Base-by-base conservation (phyloP, 2,113 vertebrate species). In the Edolisoma coerulescens region DNA sequence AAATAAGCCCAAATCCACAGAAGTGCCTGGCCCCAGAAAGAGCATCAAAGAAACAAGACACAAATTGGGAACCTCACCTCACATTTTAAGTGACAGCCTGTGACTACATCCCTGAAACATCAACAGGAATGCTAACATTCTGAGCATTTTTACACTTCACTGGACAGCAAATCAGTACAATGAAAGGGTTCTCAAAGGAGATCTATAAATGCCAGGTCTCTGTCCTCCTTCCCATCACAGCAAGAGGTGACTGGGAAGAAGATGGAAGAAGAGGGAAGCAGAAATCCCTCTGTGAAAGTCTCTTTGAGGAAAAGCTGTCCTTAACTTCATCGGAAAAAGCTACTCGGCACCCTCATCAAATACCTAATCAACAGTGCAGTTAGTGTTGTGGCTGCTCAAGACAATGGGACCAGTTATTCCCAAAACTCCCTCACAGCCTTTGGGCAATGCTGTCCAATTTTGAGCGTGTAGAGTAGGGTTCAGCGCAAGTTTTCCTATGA, bases 191-290 rank as follows among this genome's bases (percentile, higher is more conserved):
- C 6, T 73, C 39, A 47, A 16, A 65, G 33, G 5, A 52, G 16
- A 53, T 13, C 14, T 39, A 35, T 7, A 75, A 67, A 61, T 57
- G 7, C 15, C 28, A 75, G 39, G 5, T 19, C 7, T 53, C 24
- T 5, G 24, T 4, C 1, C 7, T 32, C 33, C 22, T 54, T 7
- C 2, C 5, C 2, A 0, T 20, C n/a, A 30, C 1, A 3, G 14
- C 14, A 32, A 44, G 27, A 21, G 4, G 4, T 80, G 15, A 35
- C 14, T 70, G 24, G n/a, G n/a, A n/a, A n/a, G n/a, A n/a, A n/a
- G n/a, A n/a, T n/a, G n/a, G n/a, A 74, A 19, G 12, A 79, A 49
- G 10, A 53, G 5, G 6, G 17, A 44, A 71, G 14, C 5, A 32
- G 13, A 59, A 37, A n/a, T 23, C 22, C 10, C 4, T 45, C 26